Conservation (phyloP, 2,113 vertebrate genomes). For the Pipra filicauda region DNA sequence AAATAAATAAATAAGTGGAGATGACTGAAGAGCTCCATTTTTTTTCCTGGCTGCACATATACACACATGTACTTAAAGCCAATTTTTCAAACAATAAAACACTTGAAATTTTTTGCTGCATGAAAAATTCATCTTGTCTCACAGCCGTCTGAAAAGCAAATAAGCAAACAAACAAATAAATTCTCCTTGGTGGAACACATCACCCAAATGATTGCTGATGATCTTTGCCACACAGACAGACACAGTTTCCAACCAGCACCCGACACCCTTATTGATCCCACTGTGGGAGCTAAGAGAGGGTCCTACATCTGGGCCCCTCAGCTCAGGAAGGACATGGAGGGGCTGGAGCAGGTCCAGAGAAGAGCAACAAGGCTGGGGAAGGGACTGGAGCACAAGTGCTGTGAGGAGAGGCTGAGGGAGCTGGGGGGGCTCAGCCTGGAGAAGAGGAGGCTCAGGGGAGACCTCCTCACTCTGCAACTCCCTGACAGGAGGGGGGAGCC, state of each 20-base stretch:
- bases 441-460: no score
- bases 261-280: neutral
- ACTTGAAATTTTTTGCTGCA: neutral
- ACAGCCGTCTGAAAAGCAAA: neutral
- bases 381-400: no score
- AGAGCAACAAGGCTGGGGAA: no score
- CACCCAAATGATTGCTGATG: neutral
- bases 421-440: no score
- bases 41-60: neutral
- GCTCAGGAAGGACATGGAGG: no score
- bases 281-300: fast-evolving
- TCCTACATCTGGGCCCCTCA: neutral
- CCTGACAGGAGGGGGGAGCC: no score
- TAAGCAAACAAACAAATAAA: conserved; percentile 13
- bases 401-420: no score
- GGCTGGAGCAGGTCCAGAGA: no score
- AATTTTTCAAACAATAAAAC: conserved; percentile 23
- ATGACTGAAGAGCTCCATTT: neutral
- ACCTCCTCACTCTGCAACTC: no score
- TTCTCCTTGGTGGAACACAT: neutral
- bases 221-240: neutral
- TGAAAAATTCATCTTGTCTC: conserved; percentile 50
- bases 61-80: neutral
- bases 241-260: neutral
- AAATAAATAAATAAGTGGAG: neutral